Conservation (phyloP, 2,797 vertebrate genomes). For the Anguilla megastoma region DNA sequence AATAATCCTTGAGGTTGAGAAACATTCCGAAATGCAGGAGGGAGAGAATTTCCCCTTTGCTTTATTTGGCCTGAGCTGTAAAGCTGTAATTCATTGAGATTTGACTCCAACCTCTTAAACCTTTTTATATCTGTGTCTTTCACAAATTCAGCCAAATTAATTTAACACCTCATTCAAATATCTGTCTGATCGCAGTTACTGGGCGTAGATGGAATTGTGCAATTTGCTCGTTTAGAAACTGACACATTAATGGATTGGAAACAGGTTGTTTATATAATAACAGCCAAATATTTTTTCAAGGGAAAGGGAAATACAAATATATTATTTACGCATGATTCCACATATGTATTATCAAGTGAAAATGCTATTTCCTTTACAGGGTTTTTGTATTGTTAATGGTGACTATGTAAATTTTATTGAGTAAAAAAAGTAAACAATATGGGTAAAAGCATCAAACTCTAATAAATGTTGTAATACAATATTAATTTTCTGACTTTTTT, state of each 20-base stretch:
- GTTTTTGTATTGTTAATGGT: background rate
- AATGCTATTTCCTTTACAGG: background rate
- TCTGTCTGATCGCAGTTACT: background rate
- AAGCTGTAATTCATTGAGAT: conserved; percentile 25
- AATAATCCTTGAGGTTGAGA: conserved; percentile 12
- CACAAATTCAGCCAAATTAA: conserved; percentile 25
- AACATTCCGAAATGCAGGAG: conserved; percentile 2
- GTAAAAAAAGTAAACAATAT: background rate
- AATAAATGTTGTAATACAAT: background rate
- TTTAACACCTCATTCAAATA: conserved; percentile 30
- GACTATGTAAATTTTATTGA: background rate
- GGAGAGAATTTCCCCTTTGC: background rate
- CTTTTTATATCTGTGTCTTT: conserved; percentile 24
- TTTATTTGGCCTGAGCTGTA: background rate
- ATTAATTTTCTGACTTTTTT: background rate
- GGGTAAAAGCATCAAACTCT: background rate
- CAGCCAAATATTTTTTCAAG: background rate
- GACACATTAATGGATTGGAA: conserved; percentile 21
- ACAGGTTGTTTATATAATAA: background rate
- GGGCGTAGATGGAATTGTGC: conserved; percentile 18
- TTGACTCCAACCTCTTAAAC: conserved; percentile 25
- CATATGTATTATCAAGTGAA: background rate
- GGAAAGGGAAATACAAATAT: conserved; percentile 9
- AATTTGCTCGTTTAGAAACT: conserved; percentile 28
- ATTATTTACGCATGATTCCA: background rate